A percentile compares a stretch with the other conserved stretches of the same genome.
Evolutionary conservation across 2,888 invertebrate genomes (phyloP).

Genomic region (Blastobasis lacticolella): DNA sequence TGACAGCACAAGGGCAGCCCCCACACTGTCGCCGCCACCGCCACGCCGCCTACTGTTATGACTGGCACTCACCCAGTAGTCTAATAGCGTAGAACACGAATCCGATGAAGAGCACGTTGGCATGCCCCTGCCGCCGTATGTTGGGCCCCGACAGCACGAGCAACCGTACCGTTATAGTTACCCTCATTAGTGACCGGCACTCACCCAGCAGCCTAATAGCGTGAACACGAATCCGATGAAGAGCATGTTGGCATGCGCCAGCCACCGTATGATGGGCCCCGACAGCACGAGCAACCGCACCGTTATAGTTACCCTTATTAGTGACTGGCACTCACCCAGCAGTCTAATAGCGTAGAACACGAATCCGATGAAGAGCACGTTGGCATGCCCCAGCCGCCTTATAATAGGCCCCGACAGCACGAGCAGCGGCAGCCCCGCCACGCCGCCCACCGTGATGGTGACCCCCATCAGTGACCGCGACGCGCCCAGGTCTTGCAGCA

Average conservation of each 20-base stretch:
- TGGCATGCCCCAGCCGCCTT: conserved; percentile 81
- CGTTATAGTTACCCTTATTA: conserved; percentile 87
- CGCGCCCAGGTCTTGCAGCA: conserved; percentile 84
- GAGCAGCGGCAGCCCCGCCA: conserved; percentile 83
- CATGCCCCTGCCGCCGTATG: conserved; percentile 81
- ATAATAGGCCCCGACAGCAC: conserved; percentile 86
- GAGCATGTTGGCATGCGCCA: conserved; percentile 85
- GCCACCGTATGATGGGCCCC: conserved; percentile 80
- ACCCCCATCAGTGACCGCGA: conserved; percentile 85
- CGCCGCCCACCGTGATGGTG: conserved; percentile 84
- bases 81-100: conserved; percentile 78
- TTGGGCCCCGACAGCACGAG: conserved; percentile 85
- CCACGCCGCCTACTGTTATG: too few species aligned
- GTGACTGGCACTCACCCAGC: conserved; percentile 77
- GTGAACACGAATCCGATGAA: conserved; percentile 84
- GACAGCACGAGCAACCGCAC: conserved; percentile 85
- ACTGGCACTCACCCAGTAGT: conserved; percentile 18
- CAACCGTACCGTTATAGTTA: conserved; percentile 85
- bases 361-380: conserved; percentile 84
- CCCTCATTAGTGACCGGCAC: conserved; percentile 81
- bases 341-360: conserved; percentile 83
- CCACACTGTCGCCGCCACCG: too few species aligned
- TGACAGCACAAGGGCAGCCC: too few species aligned
- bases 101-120: conserved; percentile 84
- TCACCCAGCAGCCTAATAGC: conserved; percentile 35